A percentile compares a stretch with the other conserved stretches of the same genome.
Conservation (phyloP, 1,140 invertebrate species). For the Heliothis virescens region DNA sequence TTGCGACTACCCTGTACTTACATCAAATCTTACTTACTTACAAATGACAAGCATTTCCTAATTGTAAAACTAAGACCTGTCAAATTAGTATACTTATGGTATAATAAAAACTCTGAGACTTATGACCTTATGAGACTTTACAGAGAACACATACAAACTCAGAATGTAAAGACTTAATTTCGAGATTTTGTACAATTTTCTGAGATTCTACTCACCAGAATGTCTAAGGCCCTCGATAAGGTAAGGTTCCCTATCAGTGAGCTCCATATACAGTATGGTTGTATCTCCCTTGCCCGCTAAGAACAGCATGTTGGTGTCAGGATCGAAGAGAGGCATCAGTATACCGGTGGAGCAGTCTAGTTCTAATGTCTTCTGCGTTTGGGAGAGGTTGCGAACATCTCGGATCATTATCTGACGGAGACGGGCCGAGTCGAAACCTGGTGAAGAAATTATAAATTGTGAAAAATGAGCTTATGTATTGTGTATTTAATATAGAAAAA, state of each 20-base stretch:
- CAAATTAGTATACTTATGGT: too few species aligned
- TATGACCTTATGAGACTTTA: too few species aligned
- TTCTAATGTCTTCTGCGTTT: slow-evolving; percentile 92
- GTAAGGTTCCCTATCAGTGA: slow-evolving; percentile 94
- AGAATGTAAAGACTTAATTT: too few species aligned
- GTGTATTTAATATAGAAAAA: too few species aligned
- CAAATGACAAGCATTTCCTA: too few species aligned
- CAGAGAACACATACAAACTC: too few species aligned
- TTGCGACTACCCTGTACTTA: too few species aligned
- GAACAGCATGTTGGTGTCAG: slow-evolving; percentile 97
- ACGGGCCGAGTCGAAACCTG: slow-evolving; percentile 91
- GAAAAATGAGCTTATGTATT: neutral
- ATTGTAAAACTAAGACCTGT: too few species aligned
- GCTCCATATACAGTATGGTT: slow-evolving; percentile 94
- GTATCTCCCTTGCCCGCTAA: slow-evolving; percentile 97
- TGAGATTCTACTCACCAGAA: slow-evolving; percentile 80
- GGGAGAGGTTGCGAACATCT: slow-evolving; percentile 93
- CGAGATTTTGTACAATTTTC: too few species aligned
- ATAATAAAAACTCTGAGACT: too few species aligned
- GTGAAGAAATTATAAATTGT: neutral
- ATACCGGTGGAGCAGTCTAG: slow-evolving; percentile 97
- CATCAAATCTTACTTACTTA: too few species aligned
- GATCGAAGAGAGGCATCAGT: slow-evolving; percentile 95
- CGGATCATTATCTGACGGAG: slow-evolving; percentile 95
- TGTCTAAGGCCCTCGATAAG: slow-evolving; percentile 94